Evolutionary conservation across 2,113 vertebrate genomes (phyloP).

Genomic region (Myotis davidii): DNA sequence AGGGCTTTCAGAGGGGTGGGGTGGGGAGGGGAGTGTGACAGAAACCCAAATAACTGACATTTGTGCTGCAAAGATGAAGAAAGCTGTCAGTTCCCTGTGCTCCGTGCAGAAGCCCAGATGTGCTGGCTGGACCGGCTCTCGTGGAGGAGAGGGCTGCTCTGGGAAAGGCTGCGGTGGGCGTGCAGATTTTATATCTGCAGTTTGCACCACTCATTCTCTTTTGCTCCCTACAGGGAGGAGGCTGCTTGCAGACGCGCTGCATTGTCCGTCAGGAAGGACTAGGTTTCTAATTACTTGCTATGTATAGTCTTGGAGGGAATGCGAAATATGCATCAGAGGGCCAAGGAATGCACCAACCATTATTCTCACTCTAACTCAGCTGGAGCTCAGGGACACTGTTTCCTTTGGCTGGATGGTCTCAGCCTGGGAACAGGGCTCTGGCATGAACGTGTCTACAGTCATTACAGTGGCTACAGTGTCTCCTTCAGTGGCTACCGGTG

Average conservation of each 20-base stretch:
- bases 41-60: background rate
- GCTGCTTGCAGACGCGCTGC: background rate
- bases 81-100: background rate
- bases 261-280: background rate
- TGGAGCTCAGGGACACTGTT: accelerated
- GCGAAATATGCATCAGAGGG: background rate
- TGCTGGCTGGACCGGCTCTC: background rate
- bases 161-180: background rate
- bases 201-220: background rate
- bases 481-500: background rate
- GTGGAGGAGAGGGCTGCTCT: background rate
- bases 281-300: slow-evolving; percentile 41
- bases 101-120: background rate
- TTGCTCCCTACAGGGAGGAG: accelerated
- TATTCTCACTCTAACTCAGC: background rate
- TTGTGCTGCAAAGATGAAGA: background rate
- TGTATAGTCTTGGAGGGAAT: slow-evolving; percentile 27
- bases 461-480: background rate
- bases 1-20: background rate
- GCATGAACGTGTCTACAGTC: background rate
- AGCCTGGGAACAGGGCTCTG: background rate
- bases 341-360: background rate
- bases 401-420: background rate
- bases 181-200: background rate
- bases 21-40: too few relatives aligned